Percentiles rank a stretch among this genome's conserved stretches.
Evolutionary conservation across 2,113 vertebrate genomes (phyloP).

Genomic region (Oceanodroma tethys): DNA sequence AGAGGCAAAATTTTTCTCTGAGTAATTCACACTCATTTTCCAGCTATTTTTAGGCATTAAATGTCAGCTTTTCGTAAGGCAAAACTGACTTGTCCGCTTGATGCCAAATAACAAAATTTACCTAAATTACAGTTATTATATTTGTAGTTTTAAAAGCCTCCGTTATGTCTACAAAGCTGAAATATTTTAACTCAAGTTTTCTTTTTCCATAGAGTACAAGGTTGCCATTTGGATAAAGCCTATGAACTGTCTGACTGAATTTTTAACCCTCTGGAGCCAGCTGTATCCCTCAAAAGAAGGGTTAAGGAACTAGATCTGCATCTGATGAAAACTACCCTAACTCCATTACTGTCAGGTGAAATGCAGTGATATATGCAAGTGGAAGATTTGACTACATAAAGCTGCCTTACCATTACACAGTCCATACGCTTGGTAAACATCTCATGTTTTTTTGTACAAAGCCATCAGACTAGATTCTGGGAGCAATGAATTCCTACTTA

Average conservation of each 20-base stretch:
- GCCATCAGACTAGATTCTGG: not conserved
- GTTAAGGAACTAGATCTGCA: not conserved
- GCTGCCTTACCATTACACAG: not conserved
- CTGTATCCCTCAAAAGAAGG: not conserved
- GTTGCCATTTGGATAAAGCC: not conserved
- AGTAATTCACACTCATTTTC: constrained; percentile 8
- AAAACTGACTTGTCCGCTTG: not conserved
- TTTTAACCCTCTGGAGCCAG: not conserved
- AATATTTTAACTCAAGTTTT: not conserved
- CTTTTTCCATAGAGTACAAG: not conserved
- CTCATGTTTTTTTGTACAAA: not conserved
- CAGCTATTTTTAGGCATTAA: constrained; percentile 8
- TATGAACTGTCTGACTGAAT: not conserved
- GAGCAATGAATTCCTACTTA: not conserved
- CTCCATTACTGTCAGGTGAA: not conserved
- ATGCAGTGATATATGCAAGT: not conserved
- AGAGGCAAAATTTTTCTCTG: constrained; percentile 13
- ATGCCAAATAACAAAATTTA: constrained; percentile 32
- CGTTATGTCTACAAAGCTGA: not conserved
- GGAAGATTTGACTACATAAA: not conserved
- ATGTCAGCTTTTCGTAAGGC: constrained; percentile 23
- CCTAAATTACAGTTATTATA: constrained; percentile 33
- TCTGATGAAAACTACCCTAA: not conserved
- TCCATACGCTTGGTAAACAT: not conserved
- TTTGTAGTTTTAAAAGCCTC: not conserved